Evolutionary conservation across 2,113 vertebrate species (phyloP).

Genomic region (Callaeas wilsoni): DNA sequence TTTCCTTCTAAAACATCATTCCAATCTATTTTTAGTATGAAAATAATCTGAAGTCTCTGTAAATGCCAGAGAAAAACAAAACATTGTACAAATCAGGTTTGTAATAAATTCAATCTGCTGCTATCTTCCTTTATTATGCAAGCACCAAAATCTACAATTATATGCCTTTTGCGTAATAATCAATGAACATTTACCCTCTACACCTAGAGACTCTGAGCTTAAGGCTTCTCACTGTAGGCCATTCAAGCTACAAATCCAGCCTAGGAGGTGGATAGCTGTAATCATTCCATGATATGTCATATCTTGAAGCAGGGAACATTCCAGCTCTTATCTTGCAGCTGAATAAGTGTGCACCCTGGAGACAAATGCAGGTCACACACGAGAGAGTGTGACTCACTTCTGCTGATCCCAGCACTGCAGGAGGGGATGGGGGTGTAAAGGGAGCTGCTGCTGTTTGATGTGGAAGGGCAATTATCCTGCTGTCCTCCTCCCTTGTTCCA

Average conservation of each 20-base stretch:
- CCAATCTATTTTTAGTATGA: not conserved
- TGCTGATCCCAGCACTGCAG: not conserved
- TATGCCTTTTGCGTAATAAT: not conserved
- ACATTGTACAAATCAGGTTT: not conserved
- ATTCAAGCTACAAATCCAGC: not conserved
- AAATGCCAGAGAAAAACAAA: not conserved
- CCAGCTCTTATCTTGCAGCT: not conserved
- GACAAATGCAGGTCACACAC: rapidly evolving
- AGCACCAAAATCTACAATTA: not conserved
- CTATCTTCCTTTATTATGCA: not conserved
- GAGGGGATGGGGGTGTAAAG: not conserved
- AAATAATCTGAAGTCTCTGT: not conserved
- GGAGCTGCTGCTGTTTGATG: not conserved
- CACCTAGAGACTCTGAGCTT: not conserved
- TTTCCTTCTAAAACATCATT: not conserved
- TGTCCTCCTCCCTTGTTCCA: not conserved
- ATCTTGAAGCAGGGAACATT: not conserved
- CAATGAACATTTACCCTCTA: not conserved
- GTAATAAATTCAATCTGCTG: not conserved
- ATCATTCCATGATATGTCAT: not conserved
- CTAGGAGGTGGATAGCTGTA: not conserved
- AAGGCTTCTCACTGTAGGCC: not conserved
- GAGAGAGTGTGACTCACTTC: not conserved
- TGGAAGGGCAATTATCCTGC: not conserved
- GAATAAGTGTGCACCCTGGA: not conserved